These are phyloP conservation scores for Drosophila fulvimacula DNA, from an alignment of 2,888 invertebrate species.

Conservation along the genomic window DNA sequence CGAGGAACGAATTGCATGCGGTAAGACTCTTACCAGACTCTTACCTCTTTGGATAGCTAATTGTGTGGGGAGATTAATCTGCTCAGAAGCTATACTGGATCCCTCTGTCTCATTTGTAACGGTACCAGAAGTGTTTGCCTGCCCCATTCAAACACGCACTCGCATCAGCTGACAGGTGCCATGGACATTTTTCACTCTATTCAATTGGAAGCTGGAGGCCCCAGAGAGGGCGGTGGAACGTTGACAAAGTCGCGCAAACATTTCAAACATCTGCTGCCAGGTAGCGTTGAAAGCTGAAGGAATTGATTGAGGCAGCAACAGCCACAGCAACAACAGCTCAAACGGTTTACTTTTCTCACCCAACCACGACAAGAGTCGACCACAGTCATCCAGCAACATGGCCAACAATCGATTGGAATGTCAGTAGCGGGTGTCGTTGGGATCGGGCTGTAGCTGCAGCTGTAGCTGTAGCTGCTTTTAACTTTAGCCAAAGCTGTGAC, in stretches of 20 bases:
- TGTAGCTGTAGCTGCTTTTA: not conserved
- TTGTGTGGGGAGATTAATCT: conserved; percentile 39
- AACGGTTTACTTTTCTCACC: conserved; percentile 74
- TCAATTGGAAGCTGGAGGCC: conserved; percentile 47
- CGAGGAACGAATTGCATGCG: conserved; percentile 1
- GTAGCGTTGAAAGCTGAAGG: conserved; percentile 50
- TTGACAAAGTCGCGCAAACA: conserved; percentile 72
- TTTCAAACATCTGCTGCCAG: conserved; percentile 69
- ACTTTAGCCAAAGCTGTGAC: conserved; percentile 51
- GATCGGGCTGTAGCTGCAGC: conserved; percentile 4
- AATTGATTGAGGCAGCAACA: conserved; percentile 37
- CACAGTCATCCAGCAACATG: conserved; percentile 60
- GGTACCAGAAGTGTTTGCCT: conserved; percentile 54
- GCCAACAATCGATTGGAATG: conserved; percentile 75
- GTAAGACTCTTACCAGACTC: conserved; percentile 1
- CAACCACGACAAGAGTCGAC: conserved; percentile 29
- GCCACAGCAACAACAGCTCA: conserved; percentile 16
- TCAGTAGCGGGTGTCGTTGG: conserved; percentile 66
- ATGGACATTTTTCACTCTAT: conserved; percentile 62
- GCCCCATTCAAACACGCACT: conserved; percentile 34
- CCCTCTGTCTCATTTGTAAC: conserved; percentile 39
- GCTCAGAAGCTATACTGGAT: conserved; percentile 9
- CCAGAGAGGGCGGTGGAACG: conserved; percentile 26
- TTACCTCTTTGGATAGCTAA: conserved; percentile 21
- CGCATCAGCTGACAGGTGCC: conserved; percentile 66